These are phyloP conservation scores for Drosophila sproati DNA, from an alignment of 1,140 invertebrate species.

Conservation along the genomic window DNA sequence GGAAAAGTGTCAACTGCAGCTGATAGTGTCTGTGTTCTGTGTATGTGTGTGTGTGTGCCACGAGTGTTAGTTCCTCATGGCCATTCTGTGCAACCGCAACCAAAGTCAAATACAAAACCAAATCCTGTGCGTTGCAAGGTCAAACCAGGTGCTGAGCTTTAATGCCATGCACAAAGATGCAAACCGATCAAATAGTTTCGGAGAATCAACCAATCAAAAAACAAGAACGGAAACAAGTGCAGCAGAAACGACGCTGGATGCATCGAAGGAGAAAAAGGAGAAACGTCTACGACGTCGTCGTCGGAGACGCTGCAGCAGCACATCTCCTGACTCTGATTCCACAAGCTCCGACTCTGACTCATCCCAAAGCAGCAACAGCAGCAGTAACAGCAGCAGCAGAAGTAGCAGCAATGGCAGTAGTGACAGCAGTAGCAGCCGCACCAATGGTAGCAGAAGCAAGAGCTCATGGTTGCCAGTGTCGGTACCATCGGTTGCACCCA, in stretches of 20 bases:
- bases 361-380: constrained; percentile 18
- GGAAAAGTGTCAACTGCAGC: background rate
- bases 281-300: constrained; percentile 27
- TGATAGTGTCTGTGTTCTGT: constrained; percentile 9
- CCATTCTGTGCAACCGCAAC: constrained; percentile 19
- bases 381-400: background rate
- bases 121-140: constrained; percentile 11
- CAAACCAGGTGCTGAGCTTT: constrained; percentile 21
- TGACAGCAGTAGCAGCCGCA: background rate
- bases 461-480: background rate
- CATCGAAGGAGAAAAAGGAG: constrained; percentile 12
- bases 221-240: constrained; percentile 20
- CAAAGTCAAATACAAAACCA: constrained; percentile 19
- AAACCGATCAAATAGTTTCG: constrained; percentile 40
- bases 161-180: constrained; percentile 81
- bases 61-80: constrained; percentile 28
- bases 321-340: constrained; percentile 28
- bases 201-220: constrained; percentile 27
- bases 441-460: background rate
- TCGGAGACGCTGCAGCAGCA: constrained; percentile 4
- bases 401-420: background rate
- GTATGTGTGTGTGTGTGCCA: background rate
- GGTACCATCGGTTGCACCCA: constrained; percentile 1
- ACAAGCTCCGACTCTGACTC: constrained; percentile 5
- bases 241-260: constrained; percentile 56